phyloP scores from a whole-genome alignment of 2,113 vertebrate genomes.

The Etheostoma cragini region DNA sequence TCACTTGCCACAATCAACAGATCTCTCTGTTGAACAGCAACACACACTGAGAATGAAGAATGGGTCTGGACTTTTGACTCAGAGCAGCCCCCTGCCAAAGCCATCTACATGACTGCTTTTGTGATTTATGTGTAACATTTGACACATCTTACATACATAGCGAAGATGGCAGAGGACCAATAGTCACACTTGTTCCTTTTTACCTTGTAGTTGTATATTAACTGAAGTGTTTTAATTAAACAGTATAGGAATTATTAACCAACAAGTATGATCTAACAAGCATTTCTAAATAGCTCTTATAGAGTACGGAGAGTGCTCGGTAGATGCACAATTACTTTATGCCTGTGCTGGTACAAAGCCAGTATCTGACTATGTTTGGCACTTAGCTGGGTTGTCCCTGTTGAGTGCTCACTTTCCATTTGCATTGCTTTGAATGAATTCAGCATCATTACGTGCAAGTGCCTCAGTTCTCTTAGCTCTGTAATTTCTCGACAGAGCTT shows the following conservation, averaged over 20 bases:
- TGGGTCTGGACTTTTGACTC: background rate
- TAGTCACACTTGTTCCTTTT: background rate
- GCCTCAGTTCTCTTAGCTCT: conserved; percentile 21
- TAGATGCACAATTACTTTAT: background rate
- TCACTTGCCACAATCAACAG: background rate
- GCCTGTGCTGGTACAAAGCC: background rate
- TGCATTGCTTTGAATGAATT: conserved; percentile 18
- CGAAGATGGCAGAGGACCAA: background rate
- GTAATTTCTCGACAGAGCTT: background rate
- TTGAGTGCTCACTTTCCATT: background rate
- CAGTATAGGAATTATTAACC: background rate
- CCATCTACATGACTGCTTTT: background rate
- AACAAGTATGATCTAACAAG: conserved; percentile 1
- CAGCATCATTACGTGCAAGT: conserved; percentile 9
- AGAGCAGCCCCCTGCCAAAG: background rate
- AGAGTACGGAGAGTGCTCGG: background rate
- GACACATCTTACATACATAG: background rate
- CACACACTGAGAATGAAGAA: conserved; percentile 18
- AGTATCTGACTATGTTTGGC: background rate
- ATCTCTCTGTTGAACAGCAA: conserved; percentile 1
- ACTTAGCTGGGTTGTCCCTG: conserved; percentile 12
- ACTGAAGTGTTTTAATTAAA: too few species aligned
- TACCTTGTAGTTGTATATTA: background rate
- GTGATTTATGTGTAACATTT: conserved; percentile 9
- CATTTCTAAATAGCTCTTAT: background rate